Evolutionary conservation across 2,888 invertebrate genomes (phyloP).

Genomic region (Eupithecia abbreviata): DNA sequence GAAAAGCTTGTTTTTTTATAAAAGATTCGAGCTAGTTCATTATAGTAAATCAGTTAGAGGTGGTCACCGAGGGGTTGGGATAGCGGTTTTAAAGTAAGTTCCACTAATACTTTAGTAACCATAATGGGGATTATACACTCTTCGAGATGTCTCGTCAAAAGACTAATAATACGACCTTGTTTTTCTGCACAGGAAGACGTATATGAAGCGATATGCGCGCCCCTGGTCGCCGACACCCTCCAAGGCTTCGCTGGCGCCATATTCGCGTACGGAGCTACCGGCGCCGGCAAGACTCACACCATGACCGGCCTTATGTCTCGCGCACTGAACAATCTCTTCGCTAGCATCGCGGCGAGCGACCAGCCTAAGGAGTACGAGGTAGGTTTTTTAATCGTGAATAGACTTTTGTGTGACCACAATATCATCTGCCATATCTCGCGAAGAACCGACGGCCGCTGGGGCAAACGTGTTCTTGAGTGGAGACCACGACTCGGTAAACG

Average conservation of each 20-base stretch:
- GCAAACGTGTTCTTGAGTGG: no score
- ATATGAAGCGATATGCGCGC: constrained; percentile 93
- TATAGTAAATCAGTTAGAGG: no score
- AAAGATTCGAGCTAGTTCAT: no score
- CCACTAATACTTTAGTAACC: no score
- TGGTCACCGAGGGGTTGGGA: no score
- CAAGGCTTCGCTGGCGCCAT: constrained; percentile 97
- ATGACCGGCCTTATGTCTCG: constrained; percentile 97
- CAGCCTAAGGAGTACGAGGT: constrained; percentile 86
- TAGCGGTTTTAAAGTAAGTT: no score
- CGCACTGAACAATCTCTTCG: constrained; percentile 92
- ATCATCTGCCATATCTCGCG: neutral
- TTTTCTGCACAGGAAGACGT: constrained; percentile 86
- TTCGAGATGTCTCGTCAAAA: no score
- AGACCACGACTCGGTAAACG: no score
- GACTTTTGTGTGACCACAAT: no score
- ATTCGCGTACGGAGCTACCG: constrained; percentile 97
- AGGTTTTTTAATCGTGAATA: constrained; percentile 46
- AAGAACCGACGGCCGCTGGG: no score
- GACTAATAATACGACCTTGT: neutral
- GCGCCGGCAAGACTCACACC: constrained; percentile 96
- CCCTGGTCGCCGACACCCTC: constrained; percentile 93
- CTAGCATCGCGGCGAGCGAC: constrained; percentile 85
- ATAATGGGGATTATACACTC: no score
- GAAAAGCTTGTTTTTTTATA: no score